Conservation (phyloP, 2,888 invertebrate genomes). For the Priapulus caudatus region DNA sequence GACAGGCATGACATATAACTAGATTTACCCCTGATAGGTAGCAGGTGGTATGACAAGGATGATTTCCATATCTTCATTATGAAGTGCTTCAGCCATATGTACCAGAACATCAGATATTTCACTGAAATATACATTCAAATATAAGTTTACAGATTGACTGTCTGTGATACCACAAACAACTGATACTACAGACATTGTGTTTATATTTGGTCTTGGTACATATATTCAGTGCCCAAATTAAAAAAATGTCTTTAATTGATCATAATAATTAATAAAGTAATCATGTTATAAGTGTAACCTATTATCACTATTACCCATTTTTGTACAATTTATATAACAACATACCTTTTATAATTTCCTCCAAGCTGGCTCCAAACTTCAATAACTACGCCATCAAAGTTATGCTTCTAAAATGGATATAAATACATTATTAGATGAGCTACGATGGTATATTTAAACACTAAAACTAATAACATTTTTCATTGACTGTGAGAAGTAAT, state of each 20-base stretch:
- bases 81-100: conserved; percentile 22
- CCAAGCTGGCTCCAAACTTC: conserved; percentile 80
- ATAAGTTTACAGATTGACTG: too few species aligned
- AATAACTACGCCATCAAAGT: conserved; percentile 76
- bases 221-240: conserved; percentile 6
- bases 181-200: too few species aligned
- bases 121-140: conserved; percentile 7
- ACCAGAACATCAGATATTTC: conserved; percentile 15
- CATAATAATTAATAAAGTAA: conserved; percentile 4
- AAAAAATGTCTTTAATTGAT: neutral
- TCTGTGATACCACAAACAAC: too few species aligned
- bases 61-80: conserved; percentile 21
- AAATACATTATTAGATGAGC: conserved; percentile 11
- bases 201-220: too few species aligned
- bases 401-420: conserved; percentile 51
- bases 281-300: conserved; percentile 44
- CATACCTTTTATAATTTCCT: conserved; percentile 48
- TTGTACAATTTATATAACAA: too few species aligned
- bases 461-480: too few species aligned
- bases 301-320: too few species aligned
- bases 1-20: too few species aligned
- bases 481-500: too few species aligned
- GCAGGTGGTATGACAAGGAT: conserved; percentile 71
- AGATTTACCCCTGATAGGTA: conserved; percentile 26
- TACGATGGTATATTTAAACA: conserved; percentile 11